A percentile compares a stretch with the other conserved stretches of the same genome.
Evolutionary conservation across 2,797 vertebrate species (phyloP).

Genomic region (Potorous gilbertii): DNA sequence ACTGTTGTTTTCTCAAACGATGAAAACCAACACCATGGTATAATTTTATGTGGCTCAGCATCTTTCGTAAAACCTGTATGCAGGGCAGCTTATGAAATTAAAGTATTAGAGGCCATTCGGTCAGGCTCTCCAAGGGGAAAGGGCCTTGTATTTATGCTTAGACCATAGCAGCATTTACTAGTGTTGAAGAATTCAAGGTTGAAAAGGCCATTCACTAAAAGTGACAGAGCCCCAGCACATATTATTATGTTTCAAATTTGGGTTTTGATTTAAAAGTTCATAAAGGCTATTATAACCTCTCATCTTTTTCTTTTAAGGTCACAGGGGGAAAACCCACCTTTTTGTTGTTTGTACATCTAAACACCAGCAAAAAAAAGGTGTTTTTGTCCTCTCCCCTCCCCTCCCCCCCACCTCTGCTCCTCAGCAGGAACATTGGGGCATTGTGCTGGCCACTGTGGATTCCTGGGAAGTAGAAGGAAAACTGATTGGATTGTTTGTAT

Average conservation of each 20-base stretch:
- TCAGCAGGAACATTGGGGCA: not conserved
- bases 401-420: not conserved
- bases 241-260: not conserved
- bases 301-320: not conserved
- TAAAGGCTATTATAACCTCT: not conserved
- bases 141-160: conserved; percentile 13
- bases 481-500: not conserved
- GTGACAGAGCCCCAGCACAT: not conserved
- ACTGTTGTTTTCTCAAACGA: conserved; percentile 1
- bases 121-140: not conserved
- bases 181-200: conserved; percentile 8
- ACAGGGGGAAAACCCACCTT: not conserved
- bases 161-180: not conserved
- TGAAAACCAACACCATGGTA: not conserved
- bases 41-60: conserved; percentile 16
- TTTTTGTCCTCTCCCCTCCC: not conserved
- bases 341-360: not conserved
- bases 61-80: conserved; percentile 12
- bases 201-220: conserved; percentile 10
- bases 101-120: not conserved
- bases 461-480: not conserved
- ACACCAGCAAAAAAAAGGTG: not conserved
- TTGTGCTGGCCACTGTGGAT: not conserved
- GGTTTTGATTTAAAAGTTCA: not conserved
- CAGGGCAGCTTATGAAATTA: not conserved